Conservation (phyloP, 2,888 invertebrate species). For the Chironomus riparius region DNA sequence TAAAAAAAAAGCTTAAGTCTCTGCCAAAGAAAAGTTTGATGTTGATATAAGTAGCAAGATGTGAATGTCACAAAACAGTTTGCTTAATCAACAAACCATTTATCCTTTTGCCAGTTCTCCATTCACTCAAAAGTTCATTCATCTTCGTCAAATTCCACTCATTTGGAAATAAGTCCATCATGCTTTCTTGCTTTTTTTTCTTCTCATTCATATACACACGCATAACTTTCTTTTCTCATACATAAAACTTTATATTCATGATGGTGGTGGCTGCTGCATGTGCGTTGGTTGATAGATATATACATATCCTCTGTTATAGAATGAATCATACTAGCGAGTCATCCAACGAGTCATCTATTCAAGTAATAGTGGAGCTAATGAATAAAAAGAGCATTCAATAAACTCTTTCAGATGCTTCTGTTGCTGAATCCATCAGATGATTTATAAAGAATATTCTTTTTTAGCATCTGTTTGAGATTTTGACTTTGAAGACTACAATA, state of each 20-base stretch:
- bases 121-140: not conserved
- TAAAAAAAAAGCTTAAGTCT: too few relatives aligned
- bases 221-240: not conserved
- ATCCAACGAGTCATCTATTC: too few relatives aligned
- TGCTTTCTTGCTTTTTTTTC: not conserved
- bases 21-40: too few relatives aligned
- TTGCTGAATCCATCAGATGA: not conserved
- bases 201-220: not conserved
- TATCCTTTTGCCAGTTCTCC: not conserved
- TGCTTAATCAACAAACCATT: not conserved
- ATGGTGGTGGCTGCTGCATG: too few relatives aligned
- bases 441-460: not conserved
- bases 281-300: too few relatives aligned
- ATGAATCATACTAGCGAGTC: not conserved
- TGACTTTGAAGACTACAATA: too few relatives aligned
- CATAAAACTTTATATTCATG: too few relatives aligned
- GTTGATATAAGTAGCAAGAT: too few relatives aligned
- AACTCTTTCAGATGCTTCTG: not conserved
- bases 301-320: not conserved
- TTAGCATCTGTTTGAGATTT: not conserved
- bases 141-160: slow-evolving; percentile 2
- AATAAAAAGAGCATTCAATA: not conserved
- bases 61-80: not conserved
- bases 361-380: not conserved
- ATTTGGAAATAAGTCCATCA: slow-evolving; percentile 8